A percentile compares a stretch with the other conserved stretches of the same genome.
Conservation (phyloP, 1,140 invertebrate genomes). For the Listronotus oregonensis region DNA sequence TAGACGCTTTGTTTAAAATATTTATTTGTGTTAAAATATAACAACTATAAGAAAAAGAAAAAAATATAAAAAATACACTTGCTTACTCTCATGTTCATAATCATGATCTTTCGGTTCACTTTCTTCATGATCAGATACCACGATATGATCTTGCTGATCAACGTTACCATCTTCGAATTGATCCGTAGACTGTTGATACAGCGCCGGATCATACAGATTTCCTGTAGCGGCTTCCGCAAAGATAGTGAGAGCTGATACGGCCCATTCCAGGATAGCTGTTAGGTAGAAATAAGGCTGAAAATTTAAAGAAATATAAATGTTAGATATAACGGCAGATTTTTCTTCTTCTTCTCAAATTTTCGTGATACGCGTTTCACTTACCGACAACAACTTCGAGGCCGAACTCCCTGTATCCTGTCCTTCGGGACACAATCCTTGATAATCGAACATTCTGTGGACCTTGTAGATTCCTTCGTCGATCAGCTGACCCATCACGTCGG, state of each 20-base stretch:
- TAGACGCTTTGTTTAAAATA: no score
- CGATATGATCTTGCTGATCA: slow-evolving; percentile 13
- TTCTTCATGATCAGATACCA: slow-evolving; percentile 27
- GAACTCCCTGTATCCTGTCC: slow-evolving; percentile 65
- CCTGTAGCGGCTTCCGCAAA: slow-evolving; percentile 32
- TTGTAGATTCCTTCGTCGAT: slow-evolving; percentile 80
- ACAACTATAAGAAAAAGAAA: no score
- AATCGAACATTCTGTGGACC: slow-evolving; percentile 80
- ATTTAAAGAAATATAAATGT: not conserved
- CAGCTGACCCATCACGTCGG: slow-evolving; percentile 79
- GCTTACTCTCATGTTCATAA: slow-evolving; percentile 48
- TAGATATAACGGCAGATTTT: slow-evolving; percentile 1
- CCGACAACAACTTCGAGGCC: slow-evolving; percentile 65
- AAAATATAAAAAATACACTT: no score
- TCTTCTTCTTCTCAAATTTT: no score
- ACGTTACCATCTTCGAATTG: slow-evolving; percentile 2
- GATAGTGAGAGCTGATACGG: slow-evolving; percentile 23
- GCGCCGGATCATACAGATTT: slow-evolving; percentile 29
- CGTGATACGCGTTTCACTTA: slow-evolving; percentile 53
- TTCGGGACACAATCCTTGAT: slow-evolving; percentile 86
- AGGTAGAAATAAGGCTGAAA: slow-evolving; percentile 43
- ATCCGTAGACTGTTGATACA: slow-evolving; percentile 17
- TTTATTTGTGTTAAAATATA: no score
- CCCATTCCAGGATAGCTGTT: slow-evolving; percentile 36
- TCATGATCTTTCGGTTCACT: slow-evolving; percentile 41